phyloP scores from a whole-genome alignment of 2,888 invertebrate species.

The Ecliptopera silaceata region DNA sequence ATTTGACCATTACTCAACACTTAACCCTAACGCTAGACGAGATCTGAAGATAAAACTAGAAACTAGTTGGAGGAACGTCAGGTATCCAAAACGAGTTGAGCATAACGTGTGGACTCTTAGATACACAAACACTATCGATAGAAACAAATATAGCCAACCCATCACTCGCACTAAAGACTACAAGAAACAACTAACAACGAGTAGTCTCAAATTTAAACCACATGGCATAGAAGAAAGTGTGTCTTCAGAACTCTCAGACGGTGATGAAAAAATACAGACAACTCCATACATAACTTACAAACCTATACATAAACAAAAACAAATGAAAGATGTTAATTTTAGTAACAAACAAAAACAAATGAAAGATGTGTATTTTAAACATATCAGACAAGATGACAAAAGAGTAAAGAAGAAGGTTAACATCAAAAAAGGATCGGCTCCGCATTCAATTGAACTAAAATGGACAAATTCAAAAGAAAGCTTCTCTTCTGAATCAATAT shows the following conservation, averaged over 20 bases:
- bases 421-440: background rate
- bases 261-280: background rate
- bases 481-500: constrained; percentile 6
- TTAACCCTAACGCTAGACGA: constrained; percentile 40
- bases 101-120: constrained; percentile 16
- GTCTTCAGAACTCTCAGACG: constrained; percentile 4
- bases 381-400: background rate
- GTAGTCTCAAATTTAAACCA: background rate
- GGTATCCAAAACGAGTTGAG: background rate
- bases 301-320: background rate
- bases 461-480: background rate
- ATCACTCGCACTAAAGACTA: background rate
- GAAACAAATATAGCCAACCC: background rate
- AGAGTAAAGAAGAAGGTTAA: too few species aligned
- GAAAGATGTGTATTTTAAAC: constrained; percentile 3
- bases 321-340: background rate
- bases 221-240: background rate
- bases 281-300: background rate
- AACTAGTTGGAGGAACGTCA: constrained; percentile 34
- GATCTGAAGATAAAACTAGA: constrained; percentile 41
- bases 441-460: background rate
- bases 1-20: constrained; percentile 51
- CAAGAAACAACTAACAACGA: background rate
- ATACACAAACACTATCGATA: constrained; percentile 2
- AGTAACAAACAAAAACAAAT: background rate